Conservation (phyloP, 2,888 invertebrate species). For the Acanthosepion lycidas region DNA sequence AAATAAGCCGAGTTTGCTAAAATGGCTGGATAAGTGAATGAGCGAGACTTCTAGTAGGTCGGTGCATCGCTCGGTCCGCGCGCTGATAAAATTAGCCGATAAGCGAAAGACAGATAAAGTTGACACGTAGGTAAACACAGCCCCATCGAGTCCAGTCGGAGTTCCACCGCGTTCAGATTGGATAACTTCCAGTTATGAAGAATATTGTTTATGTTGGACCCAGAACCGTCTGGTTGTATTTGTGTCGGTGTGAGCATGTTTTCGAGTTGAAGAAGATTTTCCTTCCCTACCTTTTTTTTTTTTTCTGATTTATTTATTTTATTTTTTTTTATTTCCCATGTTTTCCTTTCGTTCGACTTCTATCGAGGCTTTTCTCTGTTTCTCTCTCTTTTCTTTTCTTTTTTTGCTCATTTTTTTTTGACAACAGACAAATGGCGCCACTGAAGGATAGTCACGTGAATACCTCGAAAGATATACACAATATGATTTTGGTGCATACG, state of each 20-base stretch:
- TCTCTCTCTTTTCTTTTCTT: no score
- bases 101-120: not conserved
- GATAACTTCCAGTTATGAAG: constrained; percentile 23
- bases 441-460: no score
- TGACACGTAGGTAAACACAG: constrained; percentile 16
- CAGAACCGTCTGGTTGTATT: not conserved
- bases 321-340: not conserved
- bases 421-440: no score
- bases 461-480: not conserved
- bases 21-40: not conserved
- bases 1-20: not conserved
- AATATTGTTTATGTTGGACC: not conserved
- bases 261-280: not conserved
- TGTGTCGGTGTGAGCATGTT: not conserved
- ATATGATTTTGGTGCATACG: not conserved
- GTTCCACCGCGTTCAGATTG: not conserved
- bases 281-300: not conserved
- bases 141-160: not conserved
- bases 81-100: constrained; percentile 10
- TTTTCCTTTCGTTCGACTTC: no score
- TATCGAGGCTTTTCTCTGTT: no score
- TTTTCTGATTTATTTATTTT: not conserved
- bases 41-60: not conserved
- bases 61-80: not conserved
- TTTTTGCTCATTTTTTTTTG: no score